Base-by-base conservation (phyloP, 2,888 invertebrate species). In the Mythimna lalbum region DNA sequence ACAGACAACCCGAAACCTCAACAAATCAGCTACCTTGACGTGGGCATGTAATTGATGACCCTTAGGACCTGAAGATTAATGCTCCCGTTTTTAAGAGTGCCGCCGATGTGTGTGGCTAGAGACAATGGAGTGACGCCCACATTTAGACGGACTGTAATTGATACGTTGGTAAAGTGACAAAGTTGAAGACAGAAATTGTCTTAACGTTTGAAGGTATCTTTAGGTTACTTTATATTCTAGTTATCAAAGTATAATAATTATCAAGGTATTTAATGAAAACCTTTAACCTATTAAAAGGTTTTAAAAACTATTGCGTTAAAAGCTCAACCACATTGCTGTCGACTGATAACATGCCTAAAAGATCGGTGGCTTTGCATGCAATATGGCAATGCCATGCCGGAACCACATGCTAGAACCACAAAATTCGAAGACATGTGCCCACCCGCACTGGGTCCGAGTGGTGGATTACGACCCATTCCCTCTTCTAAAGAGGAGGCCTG, bases 61-160 rank as follows among this genome's bases (percentile, higher is more conserved):
- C 53, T 73, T 49, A 68, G 61, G 76, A 84, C 82, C 74, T 59
- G 59, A 87, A 89, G 90, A 91, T 90, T 90, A 91, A 92, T 90
- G 88, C 85, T 80, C 68, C 87, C 78, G 77, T 81, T 85, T 72
- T 87, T 79, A 83, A 85, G 81, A 81, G 83, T 69, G 68, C 78
- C 71, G 66, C 79, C 86, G 67, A 79, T 81, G 76, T 87, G 89
- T 88, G 89, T 84, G 83, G 88, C 83, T 86, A 56, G 73, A 86
- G 85, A 88, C 88, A 89, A 88, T 86, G 76, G 83, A 76, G 81
- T 76, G 19, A 74, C 83, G 70, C 85, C 84, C 75, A 84, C 85
- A 80, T 76, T 79, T 50, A 31, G 71, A 19, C 50, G 19, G 70
- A 76, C 74, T 73, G 83, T 86, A 88, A 90, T 90, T 87, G 88